These are phyloP conservation scores for Macroglossus sobrinus DNA, from an alignment of 2,113 vertebrate genomes.

Conservation along the genomic window DNA sequence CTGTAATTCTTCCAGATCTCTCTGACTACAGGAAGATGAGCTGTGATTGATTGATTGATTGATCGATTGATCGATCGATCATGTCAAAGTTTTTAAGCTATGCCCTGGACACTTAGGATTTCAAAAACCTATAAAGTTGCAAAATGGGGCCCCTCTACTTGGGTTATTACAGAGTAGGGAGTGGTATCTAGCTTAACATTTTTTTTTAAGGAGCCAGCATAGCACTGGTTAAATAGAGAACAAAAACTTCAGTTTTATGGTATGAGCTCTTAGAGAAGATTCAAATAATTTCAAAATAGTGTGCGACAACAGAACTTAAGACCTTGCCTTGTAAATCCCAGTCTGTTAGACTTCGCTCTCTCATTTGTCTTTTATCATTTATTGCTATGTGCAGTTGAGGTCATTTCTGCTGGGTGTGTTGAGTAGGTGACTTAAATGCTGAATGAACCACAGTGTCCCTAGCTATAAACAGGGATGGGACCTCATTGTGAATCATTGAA, in stretches of 20 bases:
- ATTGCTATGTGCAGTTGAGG: background rate
- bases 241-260: background rate
- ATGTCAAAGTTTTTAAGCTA: background rate
- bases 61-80: too few relatives aligned
- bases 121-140: background rate
- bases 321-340: background rate
- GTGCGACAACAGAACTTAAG: background rate
- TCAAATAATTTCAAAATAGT: background rate
- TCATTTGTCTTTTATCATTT: background rate
- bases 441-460: background rate
- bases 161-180: background rate
- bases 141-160: background rate
- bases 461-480: background rate
- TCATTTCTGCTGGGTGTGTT: background rate
- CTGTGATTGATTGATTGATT: background rate
- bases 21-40: background rate
- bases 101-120: background rate
- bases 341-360: background rate
- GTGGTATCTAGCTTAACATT: background rate
- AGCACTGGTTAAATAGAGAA: background rate
- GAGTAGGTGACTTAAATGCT: background rate
- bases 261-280: background rate
- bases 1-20: background rate
- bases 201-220: background rate
- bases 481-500: background rate